Evolutionary conservation across 2,113 vertebrate genomes (phyloP).

Genomic region (Podarcis muralis): DNA sequence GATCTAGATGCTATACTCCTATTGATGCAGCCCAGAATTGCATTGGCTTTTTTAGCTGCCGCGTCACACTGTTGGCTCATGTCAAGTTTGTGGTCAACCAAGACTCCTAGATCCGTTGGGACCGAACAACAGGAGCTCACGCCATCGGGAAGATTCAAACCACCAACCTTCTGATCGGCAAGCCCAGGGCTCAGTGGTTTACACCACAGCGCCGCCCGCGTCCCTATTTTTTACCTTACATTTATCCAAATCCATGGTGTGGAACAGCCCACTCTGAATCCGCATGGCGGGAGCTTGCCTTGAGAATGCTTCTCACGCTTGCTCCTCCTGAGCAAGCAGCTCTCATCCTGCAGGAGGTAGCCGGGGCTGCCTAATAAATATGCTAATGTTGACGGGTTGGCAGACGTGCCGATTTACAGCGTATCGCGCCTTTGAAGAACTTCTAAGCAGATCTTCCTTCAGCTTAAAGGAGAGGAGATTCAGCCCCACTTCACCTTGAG

Average conservation of each 20-base stretch:
- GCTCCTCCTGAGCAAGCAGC: not conserved
- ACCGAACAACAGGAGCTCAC: no score
- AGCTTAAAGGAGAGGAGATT: not conserved
- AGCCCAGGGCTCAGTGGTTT: no score
- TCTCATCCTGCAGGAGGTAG: not conserved
- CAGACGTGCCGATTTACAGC: not conserved
- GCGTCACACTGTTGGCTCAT: no score
- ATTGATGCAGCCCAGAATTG: no score
- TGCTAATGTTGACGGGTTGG: not conserved
- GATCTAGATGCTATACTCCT: no score
- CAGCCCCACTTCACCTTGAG: not conserved
- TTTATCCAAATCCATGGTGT: slow-evolving; percentile 18
- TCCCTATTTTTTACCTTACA: not conserved
- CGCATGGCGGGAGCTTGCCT: not conserved
- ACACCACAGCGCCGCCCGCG: no score
- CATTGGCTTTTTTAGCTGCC: no score
- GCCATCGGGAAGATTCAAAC: accelerated
- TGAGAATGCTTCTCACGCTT: slow-evolving; percentile 14
- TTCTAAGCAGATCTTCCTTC: slow-evolving; percentile 21
- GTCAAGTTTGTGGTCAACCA: no score
- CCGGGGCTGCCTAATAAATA: slow-evolving; percentile 9
- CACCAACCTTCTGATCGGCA: no score
- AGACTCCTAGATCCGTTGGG: no score
- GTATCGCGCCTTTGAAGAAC: not conserved
- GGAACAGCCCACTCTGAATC: slow-evolving; percentile 7